Conservation (phyloP, 2,888 invertebrate genomes). For the Blastobasis lacticolella region DNA sequence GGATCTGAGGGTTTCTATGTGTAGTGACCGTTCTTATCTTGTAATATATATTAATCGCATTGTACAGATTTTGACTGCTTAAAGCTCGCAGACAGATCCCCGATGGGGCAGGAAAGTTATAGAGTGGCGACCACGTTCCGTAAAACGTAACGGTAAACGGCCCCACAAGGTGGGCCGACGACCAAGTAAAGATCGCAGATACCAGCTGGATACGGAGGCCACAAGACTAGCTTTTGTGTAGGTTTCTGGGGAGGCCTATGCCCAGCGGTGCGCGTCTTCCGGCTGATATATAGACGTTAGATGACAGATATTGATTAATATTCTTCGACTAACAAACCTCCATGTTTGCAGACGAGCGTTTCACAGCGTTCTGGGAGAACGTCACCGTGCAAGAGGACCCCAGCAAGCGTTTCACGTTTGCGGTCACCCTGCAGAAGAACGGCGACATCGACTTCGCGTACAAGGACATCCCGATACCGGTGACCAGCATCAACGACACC, state of each 20-base stretch:
- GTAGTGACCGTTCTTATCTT: too few relatives aligned
- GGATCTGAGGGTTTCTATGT: too few relatives aligned
- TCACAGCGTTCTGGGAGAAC: conserved; percentile 96
- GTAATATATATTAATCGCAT: too few relatives aligned
- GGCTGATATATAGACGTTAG: not conserved
- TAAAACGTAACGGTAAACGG: too few relatives aligned
- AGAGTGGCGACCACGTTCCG: too few relatives aligned
- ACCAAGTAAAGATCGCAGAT: too few relatives aligned
- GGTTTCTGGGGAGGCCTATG: not conserved
- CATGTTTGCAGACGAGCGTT: conserved; percentile 80
- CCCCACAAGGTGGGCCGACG: too few relatives aligned
- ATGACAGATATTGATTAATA: not conserved
- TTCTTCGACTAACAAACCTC: not conserved
- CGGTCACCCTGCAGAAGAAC: conserved; percentile 87
- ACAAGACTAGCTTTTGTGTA: not conserved
- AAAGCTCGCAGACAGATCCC: too few relatives aligned
- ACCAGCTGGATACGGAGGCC: not conserved
- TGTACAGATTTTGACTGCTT: too few relatives aligned
- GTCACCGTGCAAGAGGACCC: conserved; percentile 88
- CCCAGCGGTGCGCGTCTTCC: not conserved
- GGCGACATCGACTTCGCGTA: conserved; percentile 96
- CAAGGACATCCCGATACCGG: conserved; percentile 84
- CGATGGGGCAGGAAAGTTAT: too few relatives aligned
- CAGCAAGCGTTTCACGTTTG: conserved; percentile 90
- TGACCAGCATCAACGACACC: conserved; percentile 85